These are phyloP conservation scores for Pangasianodon gigas DNA, from an alignment of 2,113 vertebrate genomes.

Conservation along the genomic window DNA sequence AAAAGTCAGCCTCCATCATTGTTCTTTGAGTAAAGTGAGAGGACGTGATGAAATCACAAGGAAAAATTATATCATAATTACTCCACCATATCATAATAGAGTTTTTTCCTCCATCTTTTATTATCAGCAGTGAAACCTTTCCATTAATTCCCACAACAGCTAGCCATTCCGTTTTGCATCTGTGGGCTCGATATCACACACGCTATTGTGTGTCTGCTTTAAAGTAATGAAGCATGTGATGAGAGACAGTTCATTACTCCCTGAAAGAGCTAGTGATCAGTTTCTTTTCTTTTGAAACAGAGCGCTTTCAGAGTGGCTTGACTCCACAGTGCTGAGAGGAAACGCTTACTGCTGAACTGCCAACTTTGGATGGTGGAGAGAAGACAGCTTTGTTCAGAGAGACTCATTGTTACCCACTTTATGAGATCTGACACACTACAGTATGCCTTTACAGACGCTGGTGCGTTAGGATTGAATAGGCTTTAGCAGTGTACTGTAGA, in stretches of 20 bases:
- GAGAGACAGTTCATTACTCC: slow-evolving; percentile 59
- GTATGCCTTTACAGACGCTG: not conserved
- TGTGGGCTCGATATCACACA: slow-evolving; percentile 53
- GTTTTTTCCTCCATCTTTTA: not conserved
- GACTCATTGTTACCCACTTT: not conserved
- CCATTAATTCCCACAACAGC: slow-evolving; percentile 42
- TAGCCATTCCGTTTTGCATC: slow-evolving; percentile 36
- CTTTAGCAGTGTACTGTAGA: not conserved
- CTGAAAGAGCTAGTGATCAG: slow-evolving; percentile 52
- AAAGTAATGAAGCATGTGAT: slow-evolving; percentile 58
- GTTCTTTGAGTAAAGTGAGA: slow-evolving; percentile 48
- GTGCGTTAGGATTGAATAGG: not conserved
- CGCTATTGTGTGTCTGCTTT: slow-evolving; percentile 52
- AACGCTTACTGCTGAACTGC: slow-evolving; percentile 40
- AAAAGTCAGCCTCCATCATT: slow-evolving; percentile 8
- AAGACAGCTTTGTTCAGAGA: slow-evolving; percentile 35
- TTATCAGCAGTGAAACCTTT: slow-evolving; percentile 32
- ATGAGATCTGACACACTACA: not conserved
- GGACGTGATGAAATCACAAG: slow-evolving; percentile 47
- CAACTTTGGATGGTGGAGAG: slow-evolving; percentile 30
- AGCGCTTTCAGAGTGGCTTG: slow-evolving; percentile 48
- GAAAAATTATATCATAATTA: slow-evolving; percentile 60
- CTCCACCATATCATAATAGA: slow-evolving; percentile 38
- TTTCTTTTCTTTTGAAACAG: slow-evolving; percentile 57
- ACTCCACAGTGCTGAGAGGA: slow-evolving; percentile 48